phyloP scores from a whole-genome alignment of 2,797 vertebrate species.

The Anguilla megastoma region DNA sequence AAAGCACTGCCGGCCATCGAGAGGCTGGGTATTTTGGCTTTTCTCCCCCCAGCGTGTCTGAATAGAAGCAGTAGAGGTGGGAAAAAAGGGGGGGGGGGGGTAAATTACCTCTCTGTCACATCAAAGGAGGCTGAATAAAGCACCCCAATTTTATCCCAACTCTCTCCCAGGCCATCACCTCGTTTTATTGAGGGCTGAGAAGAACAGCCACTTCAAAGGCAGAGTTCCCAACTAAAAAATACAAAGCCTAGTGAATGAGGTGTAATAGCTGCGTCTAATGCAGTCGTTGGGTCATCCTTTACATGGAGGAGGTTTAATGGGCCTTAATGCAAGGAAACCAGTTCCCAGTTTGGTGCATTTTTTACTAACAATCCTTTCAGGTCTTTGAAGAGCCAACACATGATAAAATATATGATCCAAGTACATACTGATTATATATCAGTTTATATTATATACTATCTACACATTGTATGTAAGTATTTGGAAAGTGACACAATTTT shows the following conservation, averaged over 20 bases:
- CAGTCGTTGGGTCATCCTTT: neutral
- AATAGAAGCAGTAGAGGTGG: neutral
- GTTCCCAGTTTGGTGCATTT: neutral
- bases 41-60: conserved; percentile 15
- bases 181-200: conserved; percentile 34
- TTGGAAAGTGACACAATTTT: too few relatives aligned
- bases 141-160: neutral
- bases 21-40: neutral
- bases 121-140: conserved; percentile 35
- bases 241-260: neutral
- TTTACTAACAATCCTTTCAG: neutral
- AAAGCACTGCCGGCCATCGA: neutral
- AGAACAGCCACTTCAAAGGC: conserved; percentile 37
- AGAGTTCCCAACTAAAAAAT: conserved; percentile 17
- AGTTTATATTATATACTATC: too few relatives aligned
- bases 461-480: too few relatives aligned
- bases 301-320: conserved; percentile 24
- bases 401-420: neutral
- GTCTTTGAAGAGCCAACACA: neutral
- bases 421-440: neutral
- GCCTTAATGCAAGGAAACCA: neutral
- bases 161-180: conserved; percentile 43
- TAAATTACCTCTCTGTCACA: conserved; percentile 35
- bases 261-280: neutral
- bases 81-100: conserved; percentile 12